phyloP scores from a whole-genome alignment of 1,140 invertebrate genomes.

The Drosophila rufa region DNA sequence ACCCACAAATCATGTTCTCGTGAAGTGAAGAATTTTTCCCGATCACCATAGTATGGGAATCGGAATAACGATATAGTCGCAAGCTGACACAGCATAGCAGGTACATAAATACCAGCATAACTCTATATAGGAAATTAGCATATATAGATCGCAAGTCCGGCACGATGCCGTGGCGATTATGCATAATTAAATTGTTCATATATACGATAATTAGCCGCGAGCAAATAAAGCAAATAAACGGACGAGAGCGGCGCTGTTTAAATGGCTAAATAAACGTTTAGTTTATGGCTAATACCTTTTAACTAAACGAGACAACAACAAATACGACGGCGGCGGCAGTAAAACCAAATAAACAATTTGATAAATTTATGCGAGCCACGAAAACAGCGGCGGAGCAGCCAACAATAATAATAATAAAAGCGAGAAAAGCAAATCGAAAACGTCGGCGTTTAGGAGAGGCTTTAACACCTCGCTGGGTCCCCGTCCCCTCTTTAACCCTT shows the following conservation, averaged over 20 bases:
- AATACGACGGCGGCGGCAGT: constrained; percentile 2
- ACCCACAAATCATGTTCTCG: constrained; percentile 58
- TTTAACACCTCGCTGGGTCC: constrained; percentile 49
- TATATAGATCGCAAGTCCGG: constrained; percentile 35
- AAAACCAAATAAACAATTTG: constrained; percentile 56
- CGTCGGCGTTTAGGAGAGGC: constrained; percentile 55
- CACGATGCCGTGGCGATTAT: constrained; percentile 39
- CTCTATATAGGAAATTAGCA: constrained; percentile 26
- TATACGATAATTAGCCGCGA: constrained; percentile 55
- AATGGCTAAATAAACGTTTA: constrained; percentile 61
- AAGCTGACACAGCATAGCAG: constrained; percentile 3
- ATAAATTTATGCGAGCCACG: constrained; percentile 57
- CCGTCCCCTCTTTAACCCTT: constrained; percentile 23
- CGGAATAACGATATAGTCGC: not conserved
- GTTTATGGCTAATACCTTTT: constrained; percentile 58
- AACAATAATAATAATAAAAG: constrained; percentile 36
- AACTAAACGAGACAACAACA: constrained; percentile 45
- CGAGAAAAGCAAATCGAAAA: constrained; percentile 26
- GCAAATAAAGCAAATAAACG: constrained; percentile 25
- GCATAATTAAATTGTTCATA: constrained; percentile 54
- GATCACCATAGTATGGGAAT: constrained; percentile 21
- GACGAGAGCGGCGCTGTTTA: constrained; percentile 15
- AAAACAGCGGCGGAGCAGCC: constrained; percentile 15
- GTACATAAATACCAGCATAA: constrained; percentile 36
- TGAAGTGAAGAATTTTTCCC: constrained; percentile 59